Evolutionary conservation across 2,113 vertebrate genomes (phyloP), one percentile per base, ranked within the genome.

Genomic region (Channa argus): DNA sequence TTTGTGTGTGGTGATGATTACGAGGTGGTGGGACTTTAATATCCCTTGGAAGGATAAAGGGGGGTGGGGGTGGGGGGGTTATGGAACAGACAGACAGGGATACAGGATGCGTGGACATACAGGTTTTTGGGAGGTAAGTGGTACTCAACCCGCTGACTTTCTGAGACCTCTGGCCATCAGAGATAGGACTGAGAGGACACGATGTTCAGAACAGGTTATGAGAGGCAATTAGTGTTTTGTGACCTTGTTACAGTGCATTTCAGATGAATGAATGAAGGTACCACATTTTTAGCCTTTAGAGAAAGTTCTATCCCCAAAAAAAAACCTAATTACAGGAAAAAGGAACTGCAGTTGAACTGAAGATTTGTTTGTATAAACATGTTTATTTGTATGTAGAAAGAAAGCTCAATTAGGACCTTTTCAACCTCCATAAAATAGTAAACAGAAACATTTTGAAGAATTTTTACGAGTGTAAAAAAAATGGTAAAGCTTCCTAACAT

Each of bases 21-120:
- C 24, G 77, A 39, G 78, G 66, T 66, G 52, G 68, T 60, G 67
- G 61, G 77, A 34, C 51, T 76, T 74, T 87, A 85, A 91, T 82
- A 78, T 72, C 85, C 79, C 69, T 59, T 33, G 13, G 62, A 60
- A 51, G 84, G 75, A 73, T 39, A 65, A 10, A 50, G 66, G 59
- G 64, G 72, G 24, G 24, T 78, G 69, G 66, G 59, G 64, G 72
- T n/a, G n/a, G 80, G 69, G 63, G 55, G 45, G 14, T 74, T 76
- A 62, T 63, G 67, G 80, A 64, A 7, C 68, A 37, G 63, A 80
- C 60, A 71, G 85, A 82, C 73, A 76, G 84, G 54, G 71, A 85
- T 47, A 64, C 34, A 15, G n/a, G 45, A 72, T 52, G 70, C 58
- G 49, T 68, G 65, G 70, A 80, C 15, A 73, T 63, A 41, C 3